These are phyloP conservation scores for Pitangus sulphuratus DNA, from an alignment of 2,797 vertebrate species.

Conservation along the genomic window DNA sequence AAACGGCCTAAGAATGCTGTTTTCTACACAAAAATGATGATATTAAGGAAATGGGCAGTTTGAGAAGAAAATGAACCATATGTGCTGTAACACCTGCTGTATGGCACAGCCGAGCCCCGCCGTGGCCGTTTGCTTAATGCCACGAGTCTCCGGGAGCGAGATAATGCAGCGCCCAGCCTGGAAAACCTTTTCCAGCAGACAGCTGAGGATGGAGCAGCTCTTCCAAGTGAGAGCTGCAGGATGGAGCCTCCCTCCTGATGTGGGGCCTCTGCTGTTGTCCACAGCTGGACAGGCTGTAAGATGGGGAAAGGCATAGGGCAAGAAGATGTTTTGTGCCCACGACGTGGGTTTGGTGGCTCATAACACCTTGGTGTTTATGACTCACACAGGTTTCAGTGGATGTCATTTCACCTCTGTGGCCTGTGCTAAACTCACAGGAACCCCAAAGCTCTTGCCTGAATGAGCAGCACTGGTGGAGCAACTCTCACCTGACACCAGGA, in stretches of 20 bases:
- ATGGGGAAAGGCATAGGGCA: not conserved
- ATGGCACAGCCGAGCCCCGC: not conserved
- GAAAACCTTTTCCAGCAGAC: not conserved
- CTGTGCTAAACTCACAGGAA: not conserved
- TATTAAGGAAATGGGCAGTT: constrained; percentile 60
- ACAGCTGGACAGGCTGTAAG: not conserved
- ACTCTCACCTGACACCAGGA: constrained; percentile 87
- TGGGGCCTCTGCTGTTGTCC: rapidly evolving
- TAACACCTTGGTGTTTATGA: not conserved
- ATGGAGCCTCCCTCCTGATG: not conserved
- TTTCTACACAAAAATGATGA: constrained; percentile 14
- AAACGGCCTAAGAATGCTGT: not conserved
- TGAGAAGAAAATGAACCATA: constrained; percentile 58
- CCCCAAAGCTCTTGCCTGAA: not conserved
- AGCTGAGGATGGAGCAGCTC: not conserved
- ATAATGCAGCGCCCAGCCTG: not conserved
- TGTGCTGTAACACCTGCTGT: constrained; percentile 51
- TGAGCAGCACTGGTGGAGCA: rapidly evolving
- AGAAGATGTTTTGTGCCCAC: not conserved
- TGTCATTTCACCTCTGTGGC: not conserved
- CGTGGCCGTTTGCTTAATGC: not conserved
- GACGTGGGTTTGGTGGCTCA: rapidly evolving
- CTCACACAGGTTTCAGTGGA: rapidly evolving
- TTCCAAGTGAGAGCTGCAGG: rapidly evolving
- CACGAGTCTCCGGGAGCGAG: not conserved